Evolutionary conservation across 2,113 vertebrate genomes (phyloP).

Genomic region (Carassius carassius): DNA sequence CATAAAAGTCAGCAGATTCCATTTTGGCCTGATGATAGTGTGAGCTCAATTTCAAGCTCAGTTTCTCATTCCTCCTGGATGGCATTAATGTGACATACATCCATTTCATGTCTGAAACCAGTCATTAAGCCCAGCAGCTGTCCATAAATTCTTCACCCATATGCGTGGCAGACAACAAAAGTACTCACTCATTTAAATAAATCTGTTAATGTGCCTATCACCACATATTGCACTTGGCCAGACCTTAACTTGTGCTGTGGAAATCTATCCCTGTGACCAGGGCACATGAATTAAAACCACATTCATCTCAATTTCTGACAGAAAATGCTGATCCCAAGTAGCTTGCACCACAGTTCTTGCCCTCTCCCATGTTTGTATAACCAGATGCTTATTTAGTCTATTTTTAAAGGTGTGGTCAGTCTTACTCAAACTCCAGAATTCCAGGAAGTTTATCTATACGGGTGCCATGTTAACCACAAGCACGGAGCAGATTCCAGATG

Average conservation of each 20-base stretch:
- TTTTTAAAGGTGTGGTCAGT: conserved; percentile 58
- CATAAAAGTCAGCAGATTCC: not conserved
- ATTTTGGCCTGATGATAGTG: not conserved
- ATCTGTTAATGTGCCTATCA: not conserved
- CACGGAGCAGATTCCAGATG: conserved; percentile 8
- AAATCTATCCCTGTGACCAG: not conserved
- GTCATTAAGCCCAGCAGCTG: not conserved
- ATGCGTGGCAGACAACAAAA: conserved; percentile 7
- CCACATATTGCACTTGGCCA: conserved; percentile 9
- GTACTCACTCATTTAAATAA: not conserved
- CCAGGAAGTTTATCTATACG: conserved; percentile 44
- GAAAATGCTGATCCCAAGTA: conserved; percentile 36
- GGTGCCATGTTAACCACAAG: conserved; percentile 44
- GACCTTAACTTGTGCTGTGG: not conserved
- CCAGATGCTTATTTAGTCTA: conserved; percentile 52
- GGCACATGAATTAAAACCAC: conserved; percentile 16
- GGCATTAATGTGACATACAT: not conserved
- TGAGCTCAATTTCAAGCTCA: not conserved
- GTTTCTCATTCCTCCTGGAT: not conserved
- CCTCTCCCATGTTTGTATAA: conserved; percentile 37
- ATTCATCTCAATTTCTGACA: conserved; percentile 13
- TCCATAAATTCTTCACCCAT: not conserved
- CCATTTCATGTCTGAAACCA: conserved; percentile 21
- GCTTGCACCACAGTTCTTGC: conserved; percentile 14
- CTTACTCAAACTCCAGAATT: conserved; percentile 48